These are phyloP conservation scores for Cephus runcator DNA, from an alignment of 2,888 invertebrate species.

Conservation along the genomic window DNA sequence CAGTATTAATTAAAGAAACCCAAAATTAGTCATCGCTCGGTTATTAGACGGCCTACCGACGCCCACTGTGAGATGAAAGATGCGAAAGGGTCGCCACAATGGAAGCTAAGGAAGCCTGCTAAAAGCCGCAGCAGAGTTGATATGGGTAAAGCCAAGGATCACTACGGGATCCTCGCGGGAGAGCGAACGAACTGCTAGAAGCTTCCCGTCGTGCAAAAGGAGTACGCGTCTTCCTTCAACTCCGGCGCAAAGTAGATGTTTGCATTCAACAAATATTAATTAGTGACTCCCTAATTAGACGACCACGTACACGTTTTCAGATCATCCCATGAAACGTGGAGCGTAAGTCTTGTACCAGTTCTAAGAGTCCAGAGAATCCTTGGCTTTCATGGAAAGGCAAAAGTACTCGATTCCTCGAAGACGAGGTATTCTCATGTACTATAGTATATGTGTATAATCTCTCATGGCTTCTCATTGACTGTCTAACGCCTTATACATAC, in stretches of 20 bases:
- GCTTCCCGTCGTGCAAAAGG: not conserved
- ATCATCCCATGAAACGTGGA: too few relatives aligned
- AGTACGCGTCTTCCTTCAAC: not conserved
- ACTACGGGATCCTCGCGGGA: slow-evolving; percentile 7
- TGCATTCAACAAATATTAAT: slow-evolving; percentile 25
- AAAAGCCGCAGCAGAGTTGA: not conserved
- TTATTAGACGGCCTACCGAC: slow-evolving; percentile 31
- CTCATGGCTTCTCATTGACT: too few relatives aligned
- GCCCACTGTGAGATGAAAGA: slow-evolving; percentile 5
- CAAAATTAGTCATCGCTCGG: slow-evolving; percentile 35
- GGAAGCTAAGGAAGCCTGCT: not conserved
- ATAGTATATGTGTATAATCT: too few relatives aligned
- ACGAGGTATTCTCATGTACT: too few relatives aligned
- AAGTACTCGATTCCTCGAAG: too few relatives aligned
- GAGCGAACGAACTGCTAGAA: too few relatives aligned
- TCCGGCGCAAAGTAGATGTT: not conserved
- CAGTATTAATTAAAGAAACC: slow-evolving; percentile 38
- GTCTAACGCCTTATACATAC: too few relatives aligned
- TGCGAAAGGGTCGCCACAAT: not conserved
- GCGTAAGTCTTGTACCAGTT: too few relatives aligned
- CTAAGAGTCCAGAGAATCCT: too few relatives aligned
- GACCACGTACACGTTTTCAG: not conserved
- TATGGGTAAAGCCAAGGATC: slow-evolving; percentile 1
- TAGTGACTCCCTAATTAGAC: slow-evolving; percentile 19
- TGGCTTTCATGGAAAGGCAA: too few relatives aligned